phyloP scores from a whole-genome alignment of 2,113 vertebrate genomes.

The Pelodiscus sinensis region DNA sequence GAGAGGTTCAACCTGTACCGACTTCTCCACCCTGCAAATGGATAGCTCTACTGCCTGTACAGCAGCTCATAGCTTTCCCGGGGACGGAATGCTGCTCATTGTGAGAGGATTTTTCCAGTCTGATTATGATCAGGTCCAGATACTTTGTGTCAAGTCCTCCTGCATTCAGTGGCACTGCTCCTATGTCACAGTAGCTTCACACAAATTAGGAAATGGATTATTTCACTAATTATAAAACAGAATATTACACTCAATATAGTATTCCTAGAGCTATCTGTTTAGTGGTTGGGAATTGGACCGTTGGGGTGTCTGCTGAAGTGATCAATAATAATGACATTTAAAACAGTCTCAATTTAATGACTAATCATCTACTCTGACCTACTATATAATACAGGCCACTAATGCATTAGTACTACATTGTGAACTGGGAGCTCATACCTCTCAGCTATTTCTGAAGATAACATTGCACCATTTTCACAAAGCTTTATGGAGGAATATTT shows the following conservation, averaged over 20 bases:
- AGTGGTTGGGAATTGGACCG: background rate
- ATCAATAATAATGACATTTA: background rate
- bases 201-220: background rate
- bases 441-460: background rate
- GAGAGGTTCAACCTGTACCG: background rate
- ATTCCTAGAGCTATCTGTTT: background rate
- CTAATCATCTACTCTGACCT: background rate
- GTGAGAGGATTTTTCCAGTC: background rate
- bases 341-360: background rate
- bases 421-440: background rate
- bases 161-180: background rate
- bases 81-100: background rate
- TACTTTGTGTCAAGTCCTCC: background rate
- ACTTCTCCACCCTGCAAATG: background rate
- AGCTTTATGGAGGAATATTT: background rate
- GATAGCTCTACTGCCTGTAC: background rate
- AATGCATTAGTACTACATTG: background rate
- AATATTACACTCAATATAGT: rapidly evolving
- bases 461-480: background rate
- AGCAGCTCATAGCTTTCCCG: background rate
- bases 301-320: rapidly evolving
- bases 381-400: background rate
- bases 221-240: background rate
- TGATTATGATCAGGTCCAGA: background rate
- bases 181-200: background rate